Evolutionary conservation across 1,140 invertebrate genomes (phyloP).

Genomic region (Streblospio benedicti): DNA sequence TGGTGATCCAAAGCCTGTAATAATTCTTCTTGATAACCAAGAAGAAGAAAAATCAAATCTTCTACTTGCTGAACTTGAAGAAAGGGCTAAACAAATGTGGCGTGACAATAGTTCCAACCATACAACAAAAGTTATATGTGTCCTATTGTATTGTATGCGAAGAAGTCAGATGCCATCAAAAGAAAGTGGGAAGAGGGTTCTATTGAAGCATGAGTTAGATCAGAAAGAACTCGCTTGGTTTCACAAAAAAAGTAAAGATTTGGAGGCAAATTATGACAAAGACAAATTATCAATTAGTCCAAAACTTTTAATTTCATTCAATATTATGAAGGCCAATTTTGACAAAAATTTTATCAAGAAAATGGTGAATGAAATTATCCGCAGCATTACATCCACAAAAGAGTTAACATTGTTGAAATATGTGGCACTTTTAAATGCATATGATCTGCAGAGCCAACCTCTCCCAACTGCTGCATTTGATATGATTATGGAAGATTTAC

Average conservation of each 20-base stretch:
- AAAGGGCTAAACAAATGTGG: conserved; percentile 16
- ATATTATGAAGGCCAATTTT: conserved; percentile 28
- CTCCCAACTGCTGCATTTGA: conserved; percentile 23
- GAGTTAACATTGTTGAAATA: conserved; percentile 24
- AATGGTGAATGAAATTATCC: conserved; percentile 21
- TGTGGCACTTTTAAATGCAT: conserved; percentile 24
- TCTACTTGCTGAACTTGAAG: conserved; percentile 21
- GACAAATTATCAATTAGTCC: conserved; percentile 19
- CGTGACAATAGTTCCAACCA: conserved; percentile 5
- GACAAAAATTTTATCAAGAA: conserved; percentile 21
- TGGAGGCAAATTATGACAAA: conserved; percentile 16
- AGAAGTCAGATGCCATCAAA: conserved; percentile 8
- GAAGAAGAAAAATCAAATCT: conserved; percentile 27
- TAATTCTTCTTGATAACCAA: conserved; percentile 31
- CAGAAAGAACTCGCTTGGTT: conserved; percentile 24
- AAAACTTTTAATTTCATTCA: conserved; percentile 26
- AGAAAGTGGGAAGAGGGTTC: conserved; percentile 13
- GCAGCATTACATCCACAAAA: conserved; percentile 12
- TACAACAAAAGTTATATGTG: conserved; percentile 20
- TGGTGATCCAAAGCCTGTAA: conserved; percentile 19
- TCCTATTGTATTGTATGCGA: conserved; percentile 25
- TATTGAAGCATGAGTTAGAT: conserved; percentile 24
- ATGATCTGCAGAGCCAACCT: conserved; percentile 20
- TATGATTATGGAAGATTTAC: conserved; percentile 11
- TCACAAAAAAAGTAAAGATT: conserved; percentile 19